Percentiles rank a stretch among this genome's conserved stretches.
Conservation (phyloP, 2,797 vertebrate species). For the Ctenochaetus hawaiiensis region DNA sequence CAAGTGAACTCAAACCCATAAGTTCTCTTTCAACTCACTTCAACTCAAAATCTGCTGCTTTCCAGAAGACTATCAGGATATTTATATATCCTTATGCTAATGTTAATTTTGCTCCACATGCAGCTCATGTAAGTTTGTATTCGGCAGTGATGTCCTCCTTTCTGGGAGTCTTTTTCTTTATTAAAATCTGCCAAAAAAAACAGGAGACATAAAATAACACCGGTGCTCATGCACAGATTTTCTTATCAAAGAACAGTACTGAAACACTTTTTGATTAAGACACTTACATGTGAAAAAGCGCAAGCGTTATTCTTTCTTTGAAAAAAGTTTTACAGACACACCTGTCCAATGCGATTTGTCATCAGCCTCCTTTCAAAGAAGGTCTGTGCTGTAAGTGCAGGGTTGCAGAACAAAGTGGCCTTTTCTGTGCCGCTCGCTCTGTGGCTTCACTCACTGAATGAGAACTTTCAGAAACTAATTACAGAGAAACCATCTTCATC, state of each 20-base stretch:
- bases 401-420: constrained; percentile 76
- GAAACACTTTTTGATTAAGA: constrained; percentile 24
- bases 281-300: constrained; percentile 4
- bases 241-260: neutral
- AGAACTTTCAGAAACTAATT: constrained; percentile 88
- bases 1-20: constrained; percentile 32
- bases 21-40: constrained; percentile 12
- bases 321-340: constrained; percentile 18
- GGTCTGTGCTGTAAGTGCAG: constrained; percentile 55
- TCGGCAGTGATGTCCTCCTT: constrained; percentile 9
- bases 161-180: neutral
- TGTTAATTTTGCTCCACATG: constrained; percentile 14
- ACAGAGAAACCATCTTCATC: constrained; percentile 88
- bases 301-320: constrained; percentile 22
- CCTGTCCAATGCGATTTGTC: constrained; percentile 45
- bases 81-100: neutral
- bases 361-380: constrained; percentile 60
- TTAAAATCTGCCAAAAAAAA: constrained; percentile 14
- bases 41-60: constrained; percentile 18
- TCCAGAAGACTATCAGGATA: neutral
- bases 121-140: constrained; percentile 10
- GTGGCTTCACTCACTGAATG: constrained; percentile 76
- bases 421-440: constrained; percentile 72
- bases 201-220: neutral
- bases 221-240: constrained; percentile 11